Evolutionary conservation across 2,888 invertebrate genomes (phyloP).

Genomic region (Molorchus minor): DNA sequence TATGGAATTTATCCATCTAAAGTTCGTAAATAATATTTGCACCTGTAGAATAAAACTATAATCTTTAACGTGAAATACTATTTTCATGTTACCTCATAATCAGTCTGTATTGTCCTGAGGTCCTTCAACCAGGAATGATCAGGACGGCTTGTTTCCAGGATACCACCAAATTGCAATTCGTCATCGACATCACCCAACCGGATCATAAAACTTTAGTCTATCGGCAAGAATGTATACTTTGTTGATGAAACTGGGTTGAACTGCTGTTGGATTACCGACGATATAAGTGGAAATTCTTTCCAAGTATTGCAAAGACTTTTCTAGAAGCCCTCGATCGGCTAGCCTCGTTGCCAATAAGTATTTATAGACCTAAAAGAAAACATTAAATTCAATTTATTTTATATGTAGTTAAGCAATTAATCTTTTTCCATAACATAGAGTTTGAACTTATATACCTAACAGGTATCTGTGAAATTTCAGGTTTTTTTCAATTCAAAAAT

Average conservation of each 20-base stretch:
- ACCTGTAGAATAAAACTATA: too few relatives aligned
- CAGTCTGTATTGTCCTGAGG: conserved; percentile 62
- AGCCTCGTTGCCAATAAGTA: conserved; percentile 81
- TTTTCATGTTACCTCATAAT: conserved; percentile 62
- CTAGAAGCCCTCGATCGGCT: conserved; percentile 78
- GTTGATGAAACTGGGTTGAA: conserved; percentile 66
- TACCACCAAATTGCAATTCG: conserved; percentile 52
- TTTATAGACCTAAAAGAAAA: conserved; percentile 78
- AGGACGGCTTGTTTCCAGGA: conserved; percentile 55
- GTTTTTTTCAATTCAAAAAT: too few relatives aligned
- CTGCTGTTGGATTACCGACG: conserved; percentile 66
- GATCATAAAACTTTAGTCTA: conserved; percentile 60
- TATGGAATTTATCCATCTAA: too few relatives aligned
- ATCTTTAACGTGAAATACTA: not conserved
- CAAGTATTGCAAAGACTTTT: conserved; percentile 84
- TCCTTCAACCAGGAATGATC: conserved; percentile 70
- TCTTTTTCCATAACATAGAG: too few relatives aligned
- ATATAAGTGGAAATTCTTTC: conserved; percentile 81
- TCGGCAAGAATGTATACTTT: conserved; percentile 64
- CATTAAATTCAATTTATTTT: conserved; percentile 2
- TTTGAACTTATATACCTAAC: too few relatives aligned
- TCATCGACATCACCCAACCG: conserved; percentile 56
- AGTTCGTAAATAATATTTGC: too few relatives aligned
- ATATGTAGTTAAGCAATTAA: conserved; percentile 16
- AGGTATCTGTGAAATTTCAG: too few relatives aligned